A percentile compares a stretch with the other conserved stretches of the same genome.
phyloP scores from a whole-genome alignment of 2,113 vertebrate species.

The Centrocercus urophasianus region DNA sequence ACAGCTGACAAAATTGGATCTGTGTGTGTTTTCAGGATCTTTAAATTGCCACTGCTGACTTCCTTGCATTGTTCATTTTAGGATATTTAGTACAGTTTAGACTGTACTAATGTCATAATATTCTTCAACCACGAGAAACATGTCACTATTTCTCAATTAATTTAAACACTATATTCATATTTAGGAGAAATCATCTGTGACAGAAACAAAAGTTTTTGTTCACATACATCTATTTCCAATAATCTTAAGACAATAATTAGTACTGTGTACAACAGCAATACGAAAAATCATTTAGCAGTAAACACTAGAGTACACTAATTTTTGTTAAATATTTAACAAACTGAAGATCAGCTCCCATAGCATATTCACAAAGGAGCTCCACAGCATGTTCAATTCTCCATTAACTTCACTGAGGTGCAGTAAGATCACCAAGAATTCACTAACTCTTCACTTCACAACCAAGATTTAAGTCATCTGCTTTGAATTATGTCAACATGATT shows the following conservation, averaged over 20 bases:
- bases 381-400: not conserved
- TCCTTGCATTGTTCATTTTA: not conserved
- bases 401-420: not conserved
- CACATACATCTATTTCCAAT: not conserved
- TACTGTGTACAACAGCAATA: not conserved
- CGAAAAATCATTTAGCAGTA: not conserved
- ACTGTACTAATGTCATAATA: not conserved
- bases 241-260: not conserved
- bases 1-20: not conserved
- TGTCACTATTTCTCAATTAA: not conserved
- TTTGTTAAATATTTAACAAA: not conserved
- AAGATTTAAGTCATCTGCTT: constrained; percentile 14
- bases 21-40: not conserved
- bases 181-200: not conserved
- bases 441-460: not conserved
- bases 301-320: not conserved
- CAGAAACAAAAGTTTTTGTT: not conserved
- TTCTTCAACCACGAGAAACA: not conserved
- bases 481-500: constrained; percentile 15
- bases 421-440: not conserved
- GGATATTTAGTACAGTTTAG: not conserved
- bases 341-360: not conserved
- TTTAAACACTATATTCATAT: not conserved
- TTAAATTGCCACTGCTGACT: not conserved
- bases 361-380: not conserved